phyloP scores from a whole-genome alignment of 2,888 invertebrate species.

The Morinoia aosen region DNA sequence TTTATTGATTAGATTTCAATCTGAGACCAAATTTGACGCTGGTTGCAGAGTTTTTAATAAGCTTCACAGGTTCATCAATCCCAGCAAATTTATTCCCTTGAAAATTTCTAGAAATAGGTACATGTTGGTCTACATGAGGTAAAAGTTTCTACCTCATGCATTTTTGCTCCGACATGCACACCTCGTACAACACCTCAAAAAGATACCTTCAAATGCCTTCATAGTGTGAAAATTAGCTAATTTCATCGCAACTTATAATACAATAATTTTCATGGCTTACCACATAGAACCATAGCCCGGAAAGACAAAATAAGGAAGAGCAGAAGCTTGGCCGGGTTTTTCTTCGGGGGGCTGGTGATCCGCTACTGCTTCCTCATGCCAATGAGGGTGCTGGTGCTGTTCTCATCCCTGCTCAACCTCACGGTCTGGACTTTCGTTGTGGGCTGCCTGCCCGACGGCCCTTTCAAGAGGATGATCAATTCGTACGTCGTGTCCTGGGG shows the following conservation, averaged over 20 bases:
- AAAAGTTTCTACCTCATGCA: too few species aligned
- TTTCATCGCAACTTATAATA: background rate
- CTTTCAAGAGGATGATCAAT: conserved; percentile 79
- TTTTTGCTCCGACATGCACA: too few species aligned
- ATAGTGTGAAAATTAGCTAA: too few species aligned
- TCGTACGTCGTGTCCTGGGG: conserved; percentile 80
- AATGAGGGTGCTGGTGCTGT: conserved; percentile 84
- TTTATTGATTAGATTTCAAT: too few species aligned
- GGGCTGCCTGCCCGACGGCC: conserved; percentile 81
- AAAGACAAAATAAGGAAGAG: conserved; percentile 49
- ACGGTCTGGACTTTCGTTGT: conserved; percentile 86
- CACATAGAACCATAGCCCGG: background rate
- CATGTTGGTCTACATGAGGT: too few species aligned
- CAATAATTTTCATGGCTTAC: background rate
- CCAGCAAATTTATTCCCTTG: too few species aligned
- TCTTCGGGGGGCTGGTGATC: conserved; percentile 93
- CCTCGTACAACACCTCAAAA: too few species aligned
- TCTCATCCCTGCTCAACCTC: conserved; percentile 74
- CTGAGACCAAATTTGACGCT: too few species aligned
- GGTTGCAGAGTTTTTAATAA: too few species aligned
- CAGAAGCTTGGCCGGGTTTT: conserved; percentile 83
- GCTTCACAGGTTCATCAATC: too few species aligned
- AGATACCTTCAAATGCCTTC: too few species aligned
- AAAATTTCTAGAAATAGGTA: too few species aligned
- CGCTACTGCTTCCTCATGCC: conserved; percentile 94